phyloP scores from a whole-genome alignment of 2,888 invertebrate species.

The Lepidocyrtinus sp. region DNA sequence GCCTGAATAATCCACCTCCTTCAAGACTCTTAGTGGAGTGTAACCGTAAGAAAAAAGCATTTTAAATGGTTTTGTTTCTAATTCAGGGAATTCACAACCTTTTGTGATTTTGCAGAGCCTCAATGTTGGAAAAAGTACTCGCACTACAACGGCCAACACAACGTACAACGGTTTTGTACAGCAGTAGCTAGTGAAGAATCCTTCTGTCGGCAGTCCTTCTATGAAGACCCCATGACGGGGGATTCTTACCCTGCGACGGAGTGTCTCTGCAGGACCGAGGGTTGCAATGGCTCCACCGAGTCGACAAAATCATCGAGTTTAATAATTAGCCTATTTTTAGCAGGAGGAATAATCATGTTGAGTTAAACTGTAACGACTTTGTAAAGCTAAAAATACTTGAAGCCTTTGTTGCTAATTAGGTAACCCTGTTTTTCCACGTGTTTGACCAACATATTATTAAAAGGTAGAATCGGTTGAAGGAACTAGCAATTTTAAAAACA shows the following conservation, averaged over 20 bases:
- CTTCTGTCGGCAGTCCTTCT: neutral
- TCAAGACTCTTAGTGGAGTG: constrained; percentile 22
- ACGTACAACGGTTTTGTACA: constrained; percentile 21
- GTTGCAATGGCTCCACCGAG: constrained; percentile 30
- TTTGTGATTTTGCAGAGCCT: constrained; percentile 22
- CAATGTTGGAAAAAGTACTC: constrained; percentile 37
- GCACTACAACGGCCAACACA: neutral
- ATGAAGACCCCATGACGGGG: neutral
- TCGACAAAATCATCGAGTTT: no score
- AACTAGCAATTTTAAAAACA: no score
- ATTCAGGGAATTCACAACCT: neutral
- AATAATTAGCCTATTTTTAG: no score
- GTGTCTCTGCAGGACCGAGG: constrained; percentile 23
- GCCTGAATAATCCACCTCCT: constrained; percentile 31
- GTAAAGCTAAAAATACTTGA: no score
- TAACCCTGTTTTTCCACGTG: no score
- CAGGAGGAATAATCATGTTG: no score
- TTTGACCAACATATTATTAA: no score
- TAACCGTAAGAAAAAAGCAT: constrained; percentile 24
- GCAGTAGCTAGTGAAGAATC: neutral
- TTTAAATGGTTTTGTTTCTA: neutral
- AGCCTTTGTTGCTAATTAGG: no score
- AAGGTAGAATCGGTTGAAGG: no score
- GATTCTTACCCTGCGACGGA: constrained; percentile 19
- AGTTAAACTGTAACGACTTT: no score